Evolutionary conservation across 2,113 vertebrate genomes (phyloP).

Genomic region (Eulemur rufifrons): DNA sequence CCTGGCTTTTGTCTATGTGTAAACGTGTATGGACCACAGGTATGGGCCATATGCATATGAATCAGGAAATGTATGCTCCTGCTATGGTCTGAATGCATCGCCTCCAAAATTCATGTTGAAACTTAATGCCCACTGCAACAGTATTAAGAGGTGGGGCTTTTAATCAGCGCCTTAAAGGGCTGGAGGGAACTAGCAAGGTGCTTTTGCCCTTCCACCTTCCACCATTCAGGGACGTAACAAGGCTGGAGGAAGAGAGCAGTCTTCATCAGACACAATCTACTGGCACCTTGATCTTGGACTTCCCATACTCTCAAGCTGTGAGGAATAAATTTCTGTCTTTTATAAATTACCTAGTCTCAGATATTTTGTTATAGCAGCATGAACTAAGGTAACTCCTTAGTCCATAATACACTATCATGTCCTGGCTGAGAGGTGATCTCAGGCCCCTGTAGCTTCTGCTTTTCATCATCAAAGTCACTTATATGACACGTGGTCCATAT

Average conservation of each 20-base stretch:
- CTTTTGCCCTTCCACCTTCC: neutral
- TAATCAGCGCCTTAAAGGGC: neutral
- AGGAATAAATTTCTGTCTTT: neutral
- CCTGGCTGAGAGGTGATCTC: neutral
- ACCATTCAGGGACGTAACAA: neutral
- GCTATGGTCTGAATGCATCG: neutral
- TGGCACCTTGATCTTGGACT: neutral
- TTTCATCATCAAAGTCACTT: neutral
- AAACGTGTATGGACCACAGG: too few relatives aligned
- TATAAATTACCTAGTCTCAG: too few relatives aligned
- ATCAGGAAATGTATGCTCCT: neutral
- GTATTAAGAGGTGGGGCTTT: neutral
- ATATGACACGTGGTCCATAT: neutral
- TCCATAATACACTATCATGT: too few relatives aligned
- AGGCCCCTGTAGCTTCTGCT: neutral
- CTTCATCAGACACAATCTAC: neutral
- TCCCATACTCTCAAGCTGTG: neutral
- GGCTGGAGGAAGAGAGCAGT: neutral
- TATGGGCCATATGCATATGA: neutral
- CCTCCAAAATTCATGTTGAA: neutral
- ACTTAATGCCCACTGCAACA: neutral
- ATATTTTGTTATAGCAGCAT: neutral
- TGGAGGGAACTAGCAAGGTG: neutral
- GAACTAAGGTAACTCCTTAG: neutral
- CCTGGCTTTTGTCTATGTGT: too few relatives aligned